phyloP scores from a whole-genome alignment of 2,888 invertebrate species.

The Eristalinus aeneus region DNA sequence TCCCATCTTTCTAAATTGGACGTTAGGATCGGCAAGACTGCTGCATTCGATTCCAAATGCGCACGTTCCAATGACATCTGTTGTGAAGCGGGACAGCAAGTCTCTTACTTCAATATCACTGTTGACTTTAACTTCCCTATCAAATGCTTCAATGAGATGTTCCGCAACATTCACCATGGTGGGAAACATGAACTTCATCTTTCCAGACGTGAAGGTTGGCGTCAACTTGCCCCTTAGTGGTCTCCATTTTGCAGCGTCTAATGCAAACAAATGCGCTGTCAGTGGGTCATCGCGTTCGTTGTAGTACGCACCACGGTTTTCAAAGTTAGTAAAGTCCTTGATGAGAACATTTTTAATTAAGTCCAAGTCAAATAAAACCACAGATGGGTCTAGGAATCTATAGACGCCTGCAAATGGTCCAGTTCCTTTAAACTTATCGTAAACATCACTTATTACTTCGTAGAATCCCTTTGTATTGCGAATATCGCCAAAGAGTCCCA shows the following conservation, averaged over 20 bases:
- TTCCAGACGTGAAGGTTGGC: conserved; percentile 80
- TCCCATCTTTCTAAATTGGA: conserved; percentile 78
- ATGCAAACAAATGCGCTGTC: conserved; percentile 73
- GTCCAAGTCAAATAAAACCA: conserved; percentile 54
- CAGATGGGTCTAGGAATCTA: conserved; percentile 74
- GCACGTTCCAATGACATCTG: conserved; percentile 81
- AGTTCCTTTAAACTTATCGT: conserved; percentile 73
- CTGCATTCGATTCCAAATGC: conserved; percentile 81
- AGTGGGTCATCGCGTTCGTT: conserved; percentile 75
- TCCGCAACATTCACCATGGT: conserved; percentile 71
- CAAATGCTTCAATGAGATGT: conserved; percentile 64
- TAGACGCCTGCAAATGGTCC: conserved; percentile 78
- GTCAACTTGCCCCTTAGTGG: conserved; percentile 77
- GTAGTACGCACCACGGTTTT: conserved; percentile 73
- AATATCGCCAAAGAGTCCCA: conserved; percentile 71
- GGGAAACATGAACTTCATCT: conserved; percentile 78
- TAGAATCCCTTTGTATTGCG: conserved; percentile 72
- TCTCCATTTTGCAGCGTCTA: conserved; percentile 79
- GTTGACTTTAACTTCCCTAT: neutral
- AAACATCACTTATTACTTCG: conserved; percentile 73
- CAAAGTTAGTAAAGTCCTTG: conserved; percentile 73
- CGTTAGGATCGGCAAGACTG: conserved; percentile 78
- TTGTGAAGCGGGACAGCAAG: conserved; percentile 80
- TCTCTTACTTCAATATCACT: conserved; percentile 71
- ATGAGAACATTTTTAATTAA: conserved; percentile 63